Base-by-base conservation (phyloP, 2,888 invertebrate genomes). In the Papilio gigon region DNA sequence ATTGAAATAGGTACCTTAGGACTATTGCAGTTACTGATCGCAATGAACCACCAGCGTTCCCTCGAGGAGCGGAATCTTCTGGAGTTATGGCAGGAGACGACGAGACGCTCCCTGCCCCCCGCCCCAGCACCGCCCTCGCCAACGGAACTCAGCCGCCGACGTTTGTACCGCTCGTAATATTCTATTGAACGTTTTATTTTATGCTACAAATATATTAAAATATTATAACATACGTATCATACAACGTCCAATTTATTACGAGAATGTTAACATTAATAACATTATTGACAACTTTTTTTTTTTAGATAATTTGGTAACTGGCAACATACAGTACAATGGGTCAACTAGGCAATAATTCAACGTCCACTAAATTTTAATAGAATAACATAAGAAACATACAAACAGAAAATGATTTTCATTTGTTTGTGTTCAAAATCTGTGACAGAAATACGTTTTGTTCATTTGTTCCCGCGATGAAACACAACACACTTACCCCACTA, bases 1-100 rank as follows among this genome's bases (percentile, higher is more conserved):
- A 22, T 47, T 11, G 11, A 12, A 47, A 4, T 20, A 22, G 6
- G 35, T 79, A 95, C 95, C 91, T 94, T 94, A 30, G 90, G 89
- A 50, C 93, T 93, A 60, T 95, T 94, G 81, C 97, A 98, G 79
- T 96, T 96, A 72, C 96, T 95, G 40, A 97, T 89, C 1, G 96
- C 98, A 37, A 98, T 94, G 79, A 97, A 98, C 98, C 98, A 98
- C 98, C 98, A 98, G 33, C 98, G 88, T 79, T 97, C 97, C 63
- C 98, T 93, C 0, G 95, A 94, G 0, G 97, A 97, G 4, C 95
- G 89, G 83, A 98, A 98, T 65, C 94, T 92, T 65, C 97, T 90
- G 0, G 94, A 92, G 77, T 95, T 95, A 74, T 93, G 94, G 75
- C 95, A 96, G 4, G 92, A 88, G 0, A 95, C 93, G 2, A 92